Base-by-base conservation (phyloP, 1,140 invertebrate species). In the Brachionus plicatilis region DNA sequence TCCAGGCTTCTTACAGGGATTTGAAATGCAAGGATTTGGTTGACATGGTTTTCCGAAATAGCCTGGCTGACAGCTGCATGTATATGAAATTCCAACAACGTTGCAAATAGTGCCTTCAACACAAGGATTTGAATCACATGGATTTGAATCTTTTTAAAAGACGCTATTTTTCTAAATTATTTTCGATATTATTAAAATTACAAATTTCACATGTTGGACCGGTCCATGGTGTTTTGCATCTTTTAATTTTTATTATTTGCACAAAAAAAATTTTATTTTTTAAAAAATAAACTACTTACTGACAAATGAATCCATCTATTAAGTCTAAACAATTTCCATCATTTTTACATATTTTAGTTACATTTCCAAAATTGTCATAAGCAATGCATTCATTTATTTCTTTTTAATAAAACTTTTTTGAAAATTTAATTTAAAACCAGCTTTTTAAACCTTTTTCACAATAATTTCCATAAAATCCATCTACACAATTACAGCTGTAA, bases 241-340 rank as follows among this genome's bases (percentile, higher is more conserved):
- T 60, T 24, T 17, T 66, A 66, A 66, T 65, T 65, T 65, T 20
- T n/a, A 14, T 66, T 66, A 5, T 7, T 24, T 27, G 3, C 17
- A 14, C 5, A 6, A 37, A 0, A 37, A 37, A 37, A 37, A 7
- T 0, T 29, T 29, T 37, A 37, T 37, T 37, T 37, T 37, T 7
- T 7, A 3, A 27, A 8, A 60, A 70, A 37, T n/a, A 47, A 78
- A 29, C 29, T 93, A 94, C 0, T 86, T 9, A 87, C 33, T 37
- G 33, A 37, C 94, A 95, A 72, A 85, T 60, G 20, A 50, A 84
- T 5, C 9, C 45, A 47, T 84, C 68, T 9, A 84, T 84, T 17
- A 84, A 65, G 45, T 84, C 83, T 37, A 53, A 75, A 45, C 83
- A 84, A 9, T 50, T 33, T 29, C 29, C 83, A 78, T 78, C 56